Conservation (phyloP, 2,888 invertebrate genomes). For the Agriotes lineatus region DNA sequence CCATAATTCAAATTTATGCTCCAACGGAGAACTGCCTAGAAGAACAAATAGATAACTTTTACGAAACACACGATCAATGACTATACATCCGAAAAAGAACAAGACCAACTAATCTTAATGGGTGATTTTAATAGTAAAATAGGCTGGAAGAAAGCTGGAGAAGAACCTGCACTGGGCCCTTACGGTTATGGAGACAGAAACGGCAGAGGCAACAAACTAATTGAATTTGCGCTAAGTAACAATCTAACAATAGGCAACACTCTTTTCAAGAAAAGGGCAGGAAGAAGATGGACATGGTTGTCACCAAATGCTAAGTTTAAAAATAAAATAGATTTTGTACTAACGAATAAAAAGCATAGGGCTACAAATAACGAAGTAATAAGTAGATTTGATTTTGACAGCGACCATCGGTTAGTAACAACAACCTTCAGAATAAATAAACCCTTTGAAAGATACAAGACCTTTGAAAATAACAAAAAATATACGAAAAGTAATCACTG, state of each 20-base stretch:
- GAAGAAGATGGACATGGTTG: neutral
- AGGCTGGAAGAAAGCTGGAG: too few species aligned
- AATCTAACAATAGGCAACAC: neutral
- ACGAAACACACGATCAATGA: too few species aligned
- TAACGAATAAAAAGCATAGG: neutral
- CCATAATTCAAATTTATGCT: slow-evolving; percentile 3
- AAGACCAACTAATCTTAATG: too few species aligned
- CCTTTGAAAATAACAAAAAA: too few species aligned
- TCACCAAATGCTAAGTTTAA: neutral
- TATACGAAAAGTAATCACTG: too few species aligned
- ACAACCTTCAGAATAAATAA: too few species aligned
- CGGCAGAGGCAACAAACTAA: neutral
- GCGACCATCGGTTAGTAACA: neutral
- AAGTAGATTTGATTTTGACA: neutral
- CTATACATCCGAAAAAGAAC: too few species aligned
- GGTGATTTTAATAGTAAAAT: too few species aligned
- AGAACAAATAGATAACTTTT: too few species aligned
- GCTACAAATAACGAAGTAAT: neutral
- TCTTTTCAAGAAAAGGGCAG: neutral
- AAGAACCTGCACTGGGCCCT: neutral
- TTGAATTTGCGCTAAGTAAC: neutral
- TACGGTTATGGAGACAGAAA: slow-evolving; percentile 12
- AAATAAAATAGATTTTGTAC: neutral
- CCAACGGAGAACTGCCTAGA: slow-evolving; percentile 11
- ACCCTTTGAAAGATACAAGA: too few species aligned